Evolutionary conservation across 2,797 vertebrate species (phyloP).

Genomic region (Phaenicophaeus curvirostris): DNA sequence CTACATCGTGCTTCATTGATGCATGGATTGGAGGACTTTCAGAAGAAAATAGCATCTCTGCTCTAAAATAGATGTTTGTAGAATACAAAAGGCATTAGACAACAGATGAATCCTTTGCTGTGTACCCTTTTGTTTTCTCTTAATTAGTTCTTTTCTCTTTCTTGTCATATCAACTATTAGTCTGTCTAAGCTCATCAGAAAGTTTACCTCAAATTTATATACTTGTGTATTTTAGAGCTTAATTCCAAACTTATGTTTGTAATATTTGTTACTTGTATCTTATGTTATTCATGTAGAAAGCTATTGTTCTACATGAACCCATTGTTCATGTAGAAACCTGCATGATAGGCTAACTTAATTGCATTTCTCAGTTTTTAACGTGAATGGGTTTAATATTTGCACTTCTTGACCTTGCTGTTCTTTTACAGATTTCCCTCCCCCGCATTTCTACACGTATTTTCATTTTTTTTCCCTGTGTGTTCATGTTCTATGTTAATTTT

Average conservation of each 20-base stretch:
- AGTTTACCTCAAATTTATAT: neutral
- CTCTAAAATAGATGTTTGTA: neutral
- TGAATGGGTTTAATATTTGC: neutral
- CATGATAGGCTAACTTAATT: neutral
- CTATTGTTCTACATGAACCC: neutral
- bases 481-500: neutral
- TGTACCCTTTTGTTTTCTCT: neutral
- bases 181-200: neutral
- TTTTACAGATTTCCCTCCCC: neutral
- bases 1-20: neutral
- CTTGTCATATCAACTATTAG: neutral
- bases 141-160: neutral
- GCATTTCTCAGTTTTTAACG: neutral
- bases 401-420: neutral
- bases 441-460: neutral
- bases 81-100: neutral
- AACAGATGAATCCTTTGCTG: neutral
- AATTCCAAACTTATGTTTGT: neutral
- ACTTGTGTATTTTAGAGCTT: neutral
- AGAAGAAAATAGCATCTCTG: neutral
- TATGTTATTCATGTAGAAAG: neutral
- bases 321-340: neutral
- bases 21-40: neutral
- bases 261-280: neutral
- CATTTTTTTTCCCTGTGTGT: neutral